Evolutionary conservation across 2,888 invertebrate genomes (phyloP), one percentile per base, ranked within the genome.

Genomic region (Mythimna albipuncta): DNA sequence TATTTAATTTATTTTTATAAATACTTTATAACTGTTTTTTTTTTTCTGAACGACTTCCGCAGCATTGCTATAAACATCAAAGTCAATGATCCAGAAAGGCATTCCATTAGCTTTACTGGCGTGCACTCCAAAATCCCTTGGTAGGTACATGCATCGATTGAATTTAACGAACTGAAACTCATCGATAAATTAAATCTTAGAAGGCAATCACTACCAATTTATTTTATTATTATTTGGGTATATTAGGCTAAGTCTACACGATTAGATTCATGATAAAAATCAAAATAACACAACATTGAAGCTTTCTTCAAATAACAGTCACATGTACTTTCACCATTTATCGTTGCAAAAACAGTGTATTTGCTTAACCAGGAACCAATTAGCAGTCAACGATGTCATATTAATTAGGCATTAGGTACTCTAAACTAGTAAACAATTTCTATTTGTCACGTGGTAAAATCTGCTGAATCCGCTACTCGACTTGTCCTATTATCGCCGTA

Each of bases 11-110:
- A 77, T 32, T 69, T 64, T 41, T 63, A 72, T 74, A 74, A 62
- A 72, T 74, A 67, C 19, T 64, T 66, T 61, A 57, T 47, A 69
- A 13, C 52, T n/a, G 69, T 68, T 64, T 72, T 79, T 65, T 74
- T 78, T 47, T 78, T 71, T n/a, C n/a, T 73, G 32, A 77, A 72
- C 54, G 21, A 69, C 72, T 84, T 86, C 85, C 85, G 77, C 44
- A 50, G 38, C 35, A 65, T 35, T 68, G 32, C 59, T 57, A 64
- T 84, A 72, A 64, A 77, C 57, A 59, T 76, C 72, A 72, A 76
- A 76, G 57, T 72, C 66, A 57, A 76, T 79, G 75, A 67, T 71
- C 55, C 70, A 32, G n/a, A 71, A 41, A 69, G 50, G n/a, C 63
- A 72, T 75, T 66, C 64, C 21, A 41, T 61, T 61, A 21, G 41